Conservation (phyloP, 2,797 vertebrate species). For the Synanceia verrucosa region DNA sequence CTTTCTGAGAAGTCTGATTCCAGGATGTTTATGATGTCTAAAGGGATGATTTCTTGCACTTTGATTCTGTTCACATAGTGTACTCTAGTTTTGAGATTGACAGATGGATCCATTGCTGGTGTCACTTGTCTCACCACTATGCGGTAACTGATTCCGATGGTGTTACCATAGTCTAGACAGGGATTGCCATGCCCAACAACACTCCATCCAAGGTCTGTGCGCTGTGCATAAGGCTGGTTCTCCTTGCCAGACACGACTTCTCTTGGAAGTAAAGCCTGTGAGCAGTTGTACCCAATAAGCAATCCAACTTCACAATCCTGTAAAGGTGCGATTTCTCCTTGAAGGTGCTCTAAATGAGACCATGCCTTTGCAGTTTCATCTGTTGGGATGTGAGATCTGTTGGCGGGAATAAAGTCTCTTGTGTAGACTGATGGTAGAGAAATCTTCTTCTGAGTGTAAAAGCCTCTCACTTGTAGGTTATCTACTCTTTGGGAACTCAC, state of each 20-base stretch:
- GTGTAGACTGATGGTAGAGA: slow-evolving; percentile 26
- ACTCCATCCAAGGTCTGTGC: slow-evolving; percentile 15
- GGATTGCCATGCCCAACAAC: neutral
- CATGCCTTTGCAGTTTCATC: slow-evolving; percentile 7
- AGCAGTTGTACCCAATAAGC: neutral
- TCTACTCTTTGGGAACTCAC: slow-evolving; percentile 17
- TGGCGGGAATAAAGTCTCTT: slow-evolving; percentile 44
- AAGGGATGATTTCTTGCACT: neutral
- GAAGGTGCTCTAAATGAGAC: slow-evolving; percentile 17
- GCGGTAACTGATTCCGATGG: neutral
- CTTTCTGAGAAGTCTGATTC: slow-evolving; percentile 12
- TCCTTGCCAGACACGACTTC: slow-evolving; percentile 3
- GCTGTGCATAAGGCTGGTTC: neutral
- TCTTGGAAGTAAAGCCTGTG: neutral
- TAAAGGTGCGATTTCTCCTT: neutral
- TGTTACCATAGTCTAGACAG: neutral
- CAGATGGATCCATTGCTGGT: neutral
- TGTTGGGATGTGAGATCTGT: slow-evolving; percentile 15
- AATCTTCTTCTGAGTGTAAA: slow-evolving; percentile 12
- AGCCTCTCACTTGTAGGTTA: slow-evolving; percentile 14
- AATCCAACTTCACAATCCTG: slow-evolving; percentile 13
- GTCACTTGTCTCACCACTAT: slow-evolving; percentile 20
- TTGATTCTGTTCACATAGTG: neutral
- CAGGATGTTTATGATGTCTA: neutral
- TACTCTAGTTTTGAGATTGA: neutral